Percentiles rank a stretch among this genome's conserved stretches.
These are phyloP conservation scores for Pandion haliaetus DNA, from an alignment of 2,113 vertebrate genomes.

Conservation along the genomic window DNA sequence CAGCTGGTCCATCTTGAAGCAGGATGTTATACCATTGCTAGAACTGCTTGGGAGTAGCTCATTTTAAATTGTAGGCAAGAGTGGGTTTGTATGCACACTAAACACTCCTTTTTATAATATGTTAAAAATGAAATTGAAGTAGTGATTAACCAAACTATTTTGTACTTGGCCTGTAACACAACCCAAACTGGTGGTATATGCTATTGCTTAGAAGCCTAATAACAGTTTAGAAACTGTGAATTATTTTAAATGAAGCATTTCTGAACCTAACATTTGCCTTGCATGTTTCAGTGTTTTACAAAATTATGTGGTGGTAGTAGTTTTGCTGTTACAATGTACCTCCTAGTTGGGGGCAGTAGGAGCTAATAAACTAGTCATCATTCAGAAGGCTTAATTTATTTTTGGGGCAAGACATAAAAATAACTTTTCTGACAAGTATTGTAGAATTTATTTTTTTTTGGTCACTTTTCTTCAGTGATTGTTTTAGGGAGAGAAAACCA, in stretches of 20 bases:
- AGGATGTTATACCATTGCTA: not conserved
- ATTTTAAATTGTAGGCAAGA: not conserved
- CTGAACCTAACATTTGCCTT: not conserved
- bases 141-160: not conserved
- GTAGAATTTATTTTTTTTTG: not conserved
- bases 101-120: not conserved
- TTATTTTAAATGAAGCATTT: constrained; percentile 16
- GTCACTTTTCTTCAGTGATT: not conserved
- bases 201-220: not conserved
- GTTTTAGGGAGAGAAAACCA: not conserved
- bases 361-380: not conserved
- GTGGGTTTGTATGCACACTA: not conserved
- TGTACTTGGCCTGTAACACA: not conserved
- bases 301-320: not conserved
- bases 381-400: not conserved
- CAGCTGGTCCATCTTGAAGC: not conserved
- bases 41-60: not conserved
- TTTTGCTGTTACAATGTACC: not conserved
- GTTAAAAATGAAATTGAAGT: not conserved
- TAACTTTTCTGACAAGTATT: not conserved
- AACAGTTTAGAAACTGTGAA: constrained; percentile 10
- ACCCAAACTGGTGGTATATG: not conserved
- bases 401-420: not conserved
- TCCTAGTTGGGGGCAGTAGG: not conserved
- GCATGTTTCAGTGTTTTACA: not conserved